Evolutionary conservation across 2,113 vertebrate species (phyloP), one percentile per base, ranked within the genome.

Genomic region (Ranitomeya imitator): DNA sequence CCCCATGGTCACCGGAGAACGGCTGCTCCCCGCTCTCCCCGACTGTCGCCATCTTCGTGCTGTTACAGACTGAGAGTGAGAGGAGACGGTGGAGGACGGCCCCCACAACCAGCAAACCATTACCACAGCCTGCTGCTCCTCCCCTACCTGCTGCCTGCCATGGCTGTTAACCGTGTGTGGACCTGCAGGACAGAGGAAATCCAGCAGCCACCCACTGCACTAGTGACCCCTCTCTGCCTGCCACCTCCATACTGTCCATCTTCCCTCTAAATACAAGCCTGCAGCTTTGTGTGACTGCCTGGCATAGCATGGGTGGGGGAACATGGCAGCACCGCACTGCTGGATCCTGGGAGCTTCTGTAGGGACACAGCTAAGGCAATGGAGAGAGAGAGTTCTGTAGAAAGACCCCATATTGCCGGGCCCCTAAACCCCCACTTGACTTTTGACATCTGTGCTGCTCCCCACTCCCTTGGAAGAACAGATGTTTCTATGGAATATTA

Each of bases 31-130:
- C 80, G 80, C 81, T 67, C 57, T 83, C 87, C 76, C 71, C 80
- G 11, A 78, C 80, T 71, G 67, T 88, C 87, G 87, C 87, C 87
- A 88, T 88, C 80, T 88, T 88, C 87, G 51, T 61, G 71, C 87
- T 83, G 86, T 61, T 77, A 51, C 55, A 76, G 67, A 88, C 69
- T 88, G 87, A 59, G 85, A 86, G 76, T 54, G 60, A 86, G 85
- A 83, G 59, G 69, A 83, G 59, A 65, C 23, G 31, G 45, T 7
- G 37, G 71, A 84, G 80, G 79, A 76, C 79, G 23, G 71, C 87
- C 87, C 87, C 87, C 69, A 37, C 23, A 78, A 77, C 21, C 10
- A 73, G 57, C 67, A 83, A 21, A 54, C 12, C 67, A 88, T 23
- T 83, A 54, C 57, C 69, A 31, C 79, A 69, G 85, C 86, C 78